phyloP scores from a whole-genome alignment of 2,888 invertebrate species.

The Mimas tiliae region DNA sequence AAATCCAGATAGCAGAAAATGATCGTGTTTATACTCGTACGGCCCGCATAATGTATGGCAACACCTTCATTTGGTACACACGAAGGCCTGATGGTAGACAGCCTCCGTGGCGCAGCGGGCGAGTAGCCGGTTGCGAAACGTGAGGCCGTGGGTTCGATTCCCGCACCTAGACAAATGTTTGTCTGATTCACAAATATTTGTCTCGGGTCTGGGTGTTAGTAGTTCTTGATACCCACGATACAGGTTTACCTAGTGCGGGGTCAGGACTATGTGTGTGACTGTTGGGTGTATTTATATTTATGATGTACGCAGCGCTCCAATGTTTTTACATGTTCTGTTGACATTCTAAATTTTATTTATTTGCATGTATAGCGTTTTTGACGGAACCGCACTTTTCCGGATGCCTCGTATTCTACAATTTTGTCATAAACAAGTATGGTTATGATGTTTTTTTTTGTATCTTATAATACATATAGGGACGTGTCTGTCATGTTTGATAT shows the following conservation, averaged over 20 bases:
- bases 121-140: no score
- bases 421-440: neutral
- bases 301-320: neutral
- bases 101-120: no score
- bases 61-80: conserved; percentile 24
- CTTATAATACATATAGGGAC: neutral
- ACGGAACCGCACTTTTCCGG: no score
- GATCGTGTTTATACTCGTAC: conserved; percentile 14
- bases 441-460: no score
- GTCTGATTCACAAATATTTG: no score
- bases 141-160: no score
- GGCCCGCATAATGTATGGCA: conserved; percentile 8
- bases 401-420: neutral
- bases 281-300: no score
- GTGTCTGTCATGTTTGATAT: neutral
- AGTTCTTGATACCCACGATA: no score
- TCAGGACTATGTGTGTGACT: no score
- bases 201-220: no score
- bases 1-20: conserved; percentile 38
- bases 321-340: neutral
- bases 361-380: conserved; percentile 4
- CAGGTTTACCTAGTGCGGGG: no score
- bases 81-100: conserved; percentile 15
- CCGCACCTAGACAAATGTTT: no score
- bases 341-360: conserved; percentile 3